Percentiles rank a stretch among this genome's conserved stretches.
Evolutionary conservation across 64 coral and sea anemone genomes (phyloP).

Genomic region (Hydrozoanthus tunicans): DNA sequence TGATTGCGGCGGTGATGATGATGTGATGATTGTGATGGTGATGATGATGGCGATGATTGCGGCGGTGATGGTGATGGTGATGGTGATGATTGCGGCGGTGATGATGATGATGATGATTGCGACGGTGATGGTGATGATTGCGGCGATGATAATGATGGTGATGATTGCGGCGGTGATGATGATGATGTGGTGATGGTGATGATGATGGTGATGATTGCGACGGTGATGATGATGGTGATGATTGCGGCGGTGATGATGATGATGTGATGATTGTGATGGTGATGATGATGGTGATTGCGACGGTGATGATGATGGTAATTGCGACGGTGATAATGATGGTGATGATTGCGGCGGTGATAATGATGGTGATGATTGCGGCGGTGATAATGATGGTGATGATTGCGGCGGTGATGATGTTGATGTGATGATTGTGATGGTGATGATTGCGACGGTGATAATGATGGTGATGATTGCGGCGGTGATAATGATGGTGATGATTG

Average conservation of each 20-base stretch:
- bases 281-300: too few species aligned
- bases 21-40: too few species aligned
- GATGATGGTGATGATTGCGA: neutral
- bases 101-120: neutral
- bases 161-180: neutral
- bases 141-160: neutral
- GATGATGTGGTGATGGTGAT: neutral
- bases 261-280: too few species aligned
- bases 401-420: neutral
- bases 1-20: too few species aligned
- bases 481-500: too few species aligned
- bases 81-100: neutral
- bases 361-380: neutral
- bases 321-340: too few species aligned
- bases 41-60: too few species aligned
- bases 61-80: neutral
- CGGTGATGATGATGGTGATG: too few species aligned
- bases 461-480: neutral
- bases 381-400: neutral
- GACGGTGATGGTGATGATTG: neutral
- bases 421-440: neutral
- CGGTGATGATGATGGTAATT: too few species aligned
- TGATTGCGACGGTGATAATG: neutral
- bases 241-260: too few species aligned
- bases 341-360: neutral